Evolutionary conservation across 2,888 invertebrate genomes (phyloP).

Genomic region (Rhingia rostrata): DNA sequence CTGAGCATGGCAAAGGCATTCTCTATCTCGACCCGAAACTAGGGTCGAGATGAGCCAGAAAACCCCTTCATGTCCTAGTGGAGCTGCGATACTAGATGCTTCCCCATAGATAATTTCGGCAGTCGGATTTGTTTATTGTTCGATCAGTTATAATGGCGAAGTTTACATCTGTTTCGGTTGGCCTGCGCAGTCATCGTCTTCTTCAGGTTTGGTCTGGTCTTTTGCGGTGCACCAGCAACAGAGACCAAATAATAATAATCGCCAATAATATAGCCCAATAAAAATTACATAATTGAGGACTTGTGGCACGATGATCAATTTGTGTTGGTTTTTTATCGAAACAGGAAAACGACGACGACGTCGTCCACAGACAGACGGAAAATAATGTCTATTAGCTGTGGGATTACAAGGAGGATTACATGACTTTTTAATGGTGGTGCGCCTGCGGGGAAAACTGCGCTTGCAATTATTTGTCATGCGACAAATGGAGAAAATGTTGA

Average conservation of each 20-base stretch:
- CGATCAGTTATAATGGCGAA: conserved; percentile 46
- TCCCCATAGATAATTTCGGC: conserved; percentile 51
- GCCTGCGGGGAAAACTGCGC: conserved; percentile 21
- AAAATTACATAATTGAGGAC: conserved; percentile 72
- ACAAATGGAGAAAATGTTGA: conserved; percentile 42
- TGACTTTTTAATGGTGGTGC: conserved; percentile 57
- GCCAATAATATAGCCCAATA: conserved; percentile 69
- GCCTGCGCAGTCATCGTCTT: neutral
- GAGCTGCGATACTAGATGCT: conserved; percentile 11
- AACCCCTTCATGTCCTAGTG: conserved; percentile 21
- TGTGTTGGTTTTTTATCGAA: conserved; percentile 64
- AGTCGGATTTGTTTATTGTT: conserved; percentile 63
- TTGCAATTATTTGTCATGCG: conserved; percentile 46
- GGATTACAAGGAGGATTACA: conserved; percentile 56
- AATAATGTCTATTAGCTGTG: conserved; percentile 18
- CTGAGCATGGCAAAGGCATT: conserved; percentile 14
- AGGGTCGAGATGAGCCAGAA: conserved; percentile 38
- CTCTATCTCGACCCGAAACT: conserved; percentile 44
- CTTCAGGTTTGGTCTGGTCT: neutral
- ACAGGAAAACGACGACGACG: conserved; percentile 48
- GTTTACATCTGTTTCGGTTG: neutral
- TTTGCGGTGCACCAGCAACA: neutral
- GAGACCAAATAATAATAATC: conserved; percentile 40
- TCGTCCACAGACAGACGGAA: conserved; percentile 19
- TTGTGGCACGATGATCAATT: conserved; percentile 71